phyloP scores from a whole-genome alignment of 2,888 invertebrate genomes.

The Petrolisthes manimaculis region DNA sequence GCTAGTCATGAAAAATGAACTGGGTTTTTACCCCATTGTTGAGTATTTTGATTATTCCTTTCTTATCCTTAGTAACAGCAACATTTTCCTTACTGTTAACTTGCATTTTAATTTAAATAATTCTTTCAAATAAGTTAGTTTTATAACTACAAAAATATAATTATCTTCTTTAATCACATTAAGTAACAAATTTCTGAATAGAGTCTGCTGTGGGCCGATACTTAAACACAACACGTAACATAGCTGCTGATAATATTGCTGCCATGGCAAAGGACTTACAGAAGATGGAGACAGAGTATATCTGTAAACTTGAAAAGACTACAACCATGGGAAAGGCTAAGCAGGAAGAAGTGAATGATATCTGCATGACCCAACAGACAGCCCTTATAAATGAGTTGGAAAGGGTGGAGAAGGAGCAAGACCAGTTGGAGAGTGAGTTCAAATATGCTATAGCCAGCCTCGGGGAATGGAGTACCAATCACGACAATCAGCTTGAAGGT shows the following conservation, averaged over 20 bases:
- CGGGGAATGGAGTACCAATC: neutral
- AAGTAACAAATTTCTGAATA: neutral
- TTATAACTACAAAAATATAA: no score
- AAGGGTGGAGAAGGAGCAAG: conserved; percentile 1
- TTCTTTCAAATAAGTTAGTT: no score
- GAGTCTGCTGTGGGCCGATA: conserved; percentile 5
- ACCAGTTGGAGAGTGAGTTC: conserved; percentile 3
- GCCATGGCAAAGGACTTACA: neutral
- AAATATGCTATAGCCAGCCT: neutral
- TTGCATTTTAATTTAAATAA: no score
- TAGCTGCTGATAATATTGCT: neutral
- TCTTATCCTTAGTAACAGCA: no score
- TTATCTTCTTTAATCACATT: no score
- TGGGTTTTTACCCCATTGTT: neutral
- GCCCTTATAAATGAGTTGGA: neutral
- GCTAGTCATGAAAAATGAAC: neutral
- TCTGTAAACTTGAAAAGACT: no score
- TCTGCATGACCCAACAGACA: neutral
- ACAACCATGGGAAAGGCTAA: no score
- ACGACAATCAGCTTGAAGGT: neutral
- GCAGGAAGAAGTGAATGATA: neutral
- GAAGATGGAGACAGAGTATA: no score
- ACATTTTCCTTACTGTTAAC: no score
- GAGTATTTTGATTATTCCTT: neutral
- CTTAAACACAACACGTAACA: neutral